Percentiles rank a stretch among this genome's conserved stretches.
phyloP scores from a whole-genome alignment of 2,113 vertebrate genomes.

The Casuarius casuarius region DNA sequence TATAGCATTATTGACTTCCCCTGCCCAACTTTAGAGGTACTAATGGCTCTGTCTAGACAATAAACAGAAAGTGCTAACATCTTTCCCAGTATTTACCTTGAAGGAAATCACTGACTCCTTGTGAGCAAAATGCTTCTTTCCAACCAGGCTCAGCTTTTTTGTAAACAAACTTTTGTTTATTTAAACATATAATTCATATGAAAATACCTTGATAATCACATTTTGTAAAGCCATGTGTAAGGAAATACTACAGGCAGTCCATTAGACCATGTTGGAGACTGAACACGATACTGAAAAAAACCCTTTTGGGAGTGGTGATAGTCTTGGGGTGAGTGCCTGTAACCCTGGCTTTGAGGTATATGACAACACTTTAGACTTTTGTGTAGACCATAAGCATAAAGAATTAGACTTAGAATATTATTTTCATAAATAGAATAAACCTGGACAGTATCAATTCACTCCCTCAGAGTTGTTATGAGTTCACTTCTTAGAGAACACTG shows the following conservation, averaged over 20 bases:
- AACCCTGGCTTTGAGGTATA: background rate
- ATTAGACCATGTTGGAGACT: background rate
- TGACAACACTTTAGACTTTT: background rate
- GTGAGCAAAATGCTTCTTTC: background rate
- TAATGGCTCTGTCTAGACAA: background rate
- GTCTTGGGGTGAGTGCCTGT: background rate
- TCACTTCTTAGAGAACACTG: background rate
- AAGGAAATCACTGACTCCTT: background rate
- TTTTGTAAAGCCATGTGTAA: background rate
- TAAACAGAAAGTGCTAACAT: background rate
- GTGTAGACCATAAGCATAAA: background rate
- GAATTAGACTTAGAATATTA: background rate
- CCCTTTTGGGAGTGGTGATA: background rate
- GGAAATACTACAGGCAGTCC: background rate
- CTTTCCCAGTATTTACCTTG: fast-evolving
- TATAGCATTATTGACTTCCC: background rate
- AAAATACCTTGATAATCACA: background rate
- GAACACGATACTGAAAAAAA: background rate
- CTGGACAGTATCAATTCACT: background rate
- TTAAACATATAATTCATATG: background rate
- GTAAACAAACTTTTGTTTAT: background rate
- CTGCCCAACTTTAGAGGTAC: background rate
- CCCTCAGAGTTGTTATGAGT: background rate
- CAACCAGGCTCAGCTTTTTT: background rate
- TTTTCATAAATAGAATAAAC: background rate